Percentiles rank a stretch among this genome's conserved stretches.
phyloP scores from a whole-genome alignment of 2,797 vertebrate genomes.

The Enteromius paludinosus region DNA sequence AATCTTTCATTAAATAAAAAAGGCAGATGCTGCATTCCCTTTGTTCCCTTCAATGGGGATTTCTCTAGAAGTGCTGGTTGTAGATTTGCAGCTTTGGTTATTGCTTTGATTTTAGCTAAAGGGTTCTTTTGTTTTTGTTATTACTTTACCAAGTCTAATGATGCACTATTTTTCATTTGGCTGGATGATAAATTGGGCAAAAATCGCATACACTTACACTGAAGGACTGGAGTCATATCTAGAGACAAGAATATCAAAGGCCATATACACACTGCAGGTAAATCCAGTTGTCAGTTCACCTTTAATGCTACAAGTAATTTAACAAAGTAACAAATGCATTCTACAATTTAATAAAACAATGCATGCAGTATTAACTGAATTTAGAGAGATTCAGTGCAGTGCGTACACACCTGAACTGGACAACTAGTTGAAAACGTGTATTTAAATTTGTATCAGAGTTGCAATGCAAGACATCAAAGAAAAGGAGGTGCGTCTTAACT shows the following conservation, averaged over 20 bases:
- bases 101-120: slow-evolving; percentile 16
- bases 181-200: not conserved
- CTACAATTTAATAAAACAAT: not conserved
- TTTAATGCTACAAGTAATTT: not conserved
- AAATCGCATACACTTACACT: not conserved
- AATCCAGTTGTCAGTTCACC: not conserved
- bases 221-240: not conserved
- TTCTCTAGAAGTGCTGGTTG: not conserved
- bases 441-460: not conserved
- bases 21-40: not conserved
- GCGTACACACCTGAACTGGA: not conserved
- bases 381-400: not conserved
- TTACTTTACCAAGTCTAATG: not conserved
- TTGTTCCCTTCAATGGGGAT: slow-evolving; percentile 6
- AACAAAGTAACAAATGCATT: not conserved
- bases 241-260: not conserved
- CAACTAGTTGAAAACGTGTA: not conserved
- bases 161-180: not conserved
- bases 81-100: not conserved
- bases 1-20: slow-evolving; percentile 41
- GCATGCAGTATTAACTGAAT: not conserved
- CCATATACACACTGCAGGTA: not conserved
- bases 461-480: not conserved
- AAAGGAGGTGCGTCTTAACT: not conserved
- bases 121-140: not conserved